These are phyloP conservation scores for Boulengeromyrus knoepffleri DNA, from an alignment of 2,113 vertebrate genomes.

Conservation along the genomic window DNA sequence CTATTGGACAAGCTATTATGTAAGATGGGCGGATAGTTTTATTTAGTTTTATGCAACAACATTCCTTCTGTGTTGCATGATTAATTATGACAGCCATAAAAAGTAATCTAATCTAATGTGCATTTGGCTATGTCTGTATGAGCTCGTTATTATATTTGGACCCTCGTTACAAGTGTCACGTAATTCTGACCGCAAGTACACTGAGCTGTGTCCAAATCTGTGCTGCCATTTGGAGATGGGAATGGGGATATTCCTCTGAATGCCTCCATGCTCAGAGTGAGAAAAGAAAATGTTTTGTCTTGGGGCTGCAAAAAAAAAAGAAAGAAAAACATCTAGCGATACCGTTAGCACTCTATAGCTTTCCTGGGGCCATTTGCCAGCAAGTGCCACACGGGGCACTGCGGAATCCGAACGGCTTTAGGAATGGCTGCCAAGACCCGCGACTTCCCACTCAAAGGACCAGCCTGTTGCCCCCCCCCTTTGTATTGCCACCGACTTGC, in stretches of 20 bases:
- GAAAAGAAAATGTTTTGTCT: not conserved
- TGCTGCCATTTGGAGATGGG: not conserved
- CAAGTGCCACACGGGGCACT: not conserved
- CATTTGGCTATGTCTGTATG: not conserved
- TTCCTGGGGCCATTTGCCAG: not conserved
- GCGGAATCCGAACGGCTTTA: not conserved
- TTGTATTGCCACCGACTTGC: not conserved
- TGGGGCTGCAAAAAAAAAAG: not conserved
- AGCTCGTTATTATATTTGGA: not conserved
- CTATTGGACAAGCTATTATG: not conserved
- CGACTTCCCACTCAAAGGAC: not conserved
- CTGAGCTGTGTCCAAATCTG: not conserved
- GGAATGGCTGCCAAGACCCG: not conserved
- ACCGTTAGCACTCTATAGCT: not conserved
- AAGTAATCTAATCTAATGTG: not conserved
- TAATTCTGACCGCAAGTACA: not conserved
- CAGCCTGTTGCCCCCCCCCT: not conserved
- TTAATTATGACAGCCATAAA: conserved; percentile 7
- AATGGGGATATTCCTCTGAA: not conserved
- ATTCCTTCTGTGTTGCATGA: not conserved
- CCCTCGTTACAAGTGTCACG: not conserved
- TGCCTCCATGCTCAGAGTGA: not conserved
- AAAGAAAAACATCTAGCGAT: not conserved
- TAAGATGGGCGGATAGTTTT: not conserved
- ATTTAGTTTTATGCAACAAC: not conserved